phyloP scores from a whole-genome alignment of 1,140 invertebrate species.

The Papilio glaucus region DNA sequence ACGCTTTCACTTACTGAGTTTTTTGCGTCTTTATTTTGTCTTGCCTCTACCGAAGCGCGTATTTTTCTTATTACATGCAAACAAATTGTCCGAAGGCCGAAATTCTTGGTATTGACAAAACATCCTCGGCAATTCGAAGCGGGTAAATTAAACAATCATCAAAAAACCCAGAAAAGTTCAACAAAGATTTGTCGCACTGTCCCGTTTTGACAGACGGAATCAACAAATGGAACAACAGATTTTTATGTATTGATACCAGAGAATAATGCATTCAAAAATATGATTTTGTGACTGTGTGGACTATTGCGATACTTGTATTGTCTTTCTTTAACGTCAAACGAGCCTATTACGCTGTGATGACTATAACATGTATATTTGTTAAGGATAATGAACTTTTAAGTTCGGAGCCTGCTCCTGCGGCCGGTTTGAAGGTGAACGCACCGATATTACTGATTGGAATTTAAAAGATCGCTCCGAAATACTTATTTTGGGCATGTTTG shows the following conservation, averaged over 20 bases:
- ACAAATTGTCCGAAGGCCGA: not conserved
- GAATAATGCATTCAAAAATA: too few species aligned
- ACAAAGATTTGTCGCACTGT: not conserved
- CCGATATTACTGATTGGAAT: conserved; percentile 72
- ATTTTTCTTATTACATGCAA: not conserved
- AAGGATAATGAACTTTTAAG: conserved; percentile 77
- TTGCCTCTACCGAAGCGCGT: conserved; percentile 31
- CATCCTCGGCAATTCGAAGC: not conserved
- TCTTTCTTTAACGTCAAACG: not conserved
- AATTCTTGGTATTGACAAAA: conserved; percentile 18
- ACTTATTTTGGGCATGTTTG: conserved; percentile 74
- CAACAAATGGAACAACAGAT: too few species aligned
- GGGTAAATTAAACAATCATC: conserved; percentile 36
- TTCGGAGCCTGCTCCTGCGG: conserved; percentile 63
- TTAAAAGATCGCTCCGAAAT: conserved; percentile 66
- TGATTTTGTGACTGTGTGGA: not conserved
- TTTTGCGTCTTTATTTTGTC: conserved; percentile 34
- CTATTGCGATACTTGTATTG: too few species aligned
- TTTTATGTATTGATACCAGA: too few species aligned
- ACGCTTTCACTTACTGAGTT: conserved; percentile 69
- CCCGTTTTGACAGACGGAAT: too few species aligned
- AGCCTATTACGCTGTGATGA: conserved; percentile 43
- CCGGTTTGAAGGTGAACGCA: conserved; percentile 80
- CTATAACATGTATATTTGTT: conserved; percentile 59
- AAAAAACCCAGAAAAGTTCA: not conserved